These are phyloP conservation scores for Ctenosaura bakeri DNA, from an alignment of 2,797 vertebrate species.

Conservation along the genomic window DNA sequence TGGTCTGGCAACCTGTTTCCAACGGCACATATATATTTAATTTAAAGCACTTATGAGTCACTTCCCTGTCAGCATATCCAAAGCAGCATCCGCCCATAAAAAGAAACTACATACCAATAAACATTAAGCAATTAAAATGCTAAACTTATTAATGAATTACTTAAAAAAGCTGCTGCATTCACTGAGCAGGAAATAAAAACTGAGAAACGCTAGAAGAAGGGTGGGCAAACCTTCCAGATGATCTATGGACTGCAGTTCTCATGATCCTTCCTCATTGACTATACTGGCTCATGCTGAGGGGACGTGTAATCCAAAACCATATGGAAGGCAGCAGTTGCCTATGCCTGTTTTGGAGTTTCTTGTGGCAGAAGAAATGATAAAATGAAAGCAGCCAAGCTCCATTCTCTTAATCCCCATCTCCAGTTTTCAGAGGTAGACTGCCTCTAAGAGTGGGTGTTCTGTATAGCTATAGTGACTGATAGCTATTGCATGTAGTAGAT, in stretches of 20 bases:
- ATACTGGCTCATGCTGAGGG: no score
- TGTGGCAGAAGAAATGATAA: neutral
- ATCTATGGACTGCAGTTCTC: no score
- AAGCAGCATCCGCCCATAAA: neutral
- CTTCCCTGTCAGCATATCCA: neutral
- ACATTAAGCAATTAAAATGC: neutral
- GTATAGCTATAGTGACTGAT: neutral
- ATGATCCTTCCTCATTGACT: no score
- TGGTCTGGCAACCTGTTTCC: neutral
- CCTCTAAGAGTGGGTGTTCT: neutral
- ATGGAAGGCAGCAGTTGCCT: neutral
- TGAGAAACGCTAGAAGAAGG: neutral
- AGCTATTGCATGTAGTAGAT: neutral
- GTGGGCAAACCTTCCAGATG: no score
- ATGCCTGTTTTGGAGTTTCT: no score
- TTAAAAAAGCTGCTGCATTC: neutral
- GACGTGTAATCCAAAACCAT: no score
- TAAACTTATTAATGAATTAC: constrained; percentile 5
- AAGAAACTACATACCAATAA: constrained; percentile 8
- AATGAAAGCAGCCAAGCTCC: no score
- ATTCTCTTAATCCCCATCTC: neutral
- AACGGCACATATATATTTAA: neutral
- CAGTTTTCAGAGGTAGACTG: neutral
- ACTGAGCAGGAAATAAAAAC: neutral
- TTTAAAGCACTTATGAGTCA: constrained; percentile 1